Evolutionary conservation across 2,888 invertebrate genomes (phyloP).

Genomic region (Caenorhabditis drosophilae): DNA sequence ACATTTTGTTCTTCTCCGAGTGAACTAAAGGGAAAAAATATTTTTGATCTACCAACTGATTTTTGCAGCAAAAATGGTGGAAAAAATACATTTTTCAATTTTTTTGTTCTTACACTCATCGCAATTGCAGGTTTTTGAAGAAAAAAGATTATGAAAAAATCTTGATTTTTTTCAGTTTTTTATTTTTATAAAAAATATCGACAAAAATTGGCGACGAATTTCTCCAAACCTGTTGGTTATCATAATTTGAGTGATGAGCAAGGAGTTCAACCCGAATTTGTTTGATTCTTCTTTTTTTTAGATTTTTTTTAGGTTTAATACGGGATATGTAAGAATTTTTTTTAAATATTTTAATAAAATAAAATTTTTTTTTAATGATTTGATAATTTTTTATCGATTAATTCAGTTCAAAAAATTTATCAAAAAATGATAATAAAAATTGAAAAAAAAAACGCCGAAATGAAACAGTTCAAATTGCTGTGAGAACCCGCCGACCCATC

Average conservation of each 20-base stretch:
- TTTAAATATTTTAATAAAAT: too few relatives aligned
- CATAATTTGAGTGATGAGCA: constrained; percentile 26
- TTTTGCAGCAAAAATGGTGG: constrained; percentile 14
- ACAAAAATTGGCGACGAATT: constrained; percentile 12
- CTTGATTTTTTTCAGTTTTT: too few relatives aligned
- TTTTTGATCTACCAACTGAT: constrained; percentile 31
- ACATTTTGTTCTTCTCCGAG: constrained; percentile 44
- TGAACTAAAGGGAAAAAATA: constrained; percentile 20
- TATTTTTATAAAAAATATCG: constrained; percentile 25
- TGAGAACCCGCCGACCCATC: too few relatives aligned
- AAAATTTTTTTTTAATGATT: constrained; percentile 2
- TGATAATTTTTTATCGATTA: too few relatives aligned
- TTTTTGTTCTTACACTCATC: constrained; percentile 11
- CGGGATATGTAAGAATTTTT: constrained; percentile 34
- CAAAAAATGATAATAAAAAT: too few relatives aligned
- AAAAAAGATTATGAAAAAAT: too few relatives aligned
- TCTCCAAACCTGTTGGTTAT: constrained; percentile 26
- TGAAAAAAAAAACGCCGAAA: too few relatives aligned
- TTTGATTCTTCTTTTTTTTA: constrained; percentile 4
- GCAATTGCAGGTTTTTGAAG: constrained; percentile 28
- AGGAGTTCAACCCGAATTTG: constrained; percentile 33
- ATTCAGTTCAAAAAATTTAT: too few relatives aligned
- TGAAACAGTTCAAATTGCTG: too few relatives aligned
- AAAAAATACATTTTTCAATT: constrained; percentile 14
- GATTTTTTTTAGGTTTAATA: constrained; percentile 1